Evolutionary conservation across 1,140 invertebrate species (phyloP).

Genomic region (Manduca sexta): DNA sequence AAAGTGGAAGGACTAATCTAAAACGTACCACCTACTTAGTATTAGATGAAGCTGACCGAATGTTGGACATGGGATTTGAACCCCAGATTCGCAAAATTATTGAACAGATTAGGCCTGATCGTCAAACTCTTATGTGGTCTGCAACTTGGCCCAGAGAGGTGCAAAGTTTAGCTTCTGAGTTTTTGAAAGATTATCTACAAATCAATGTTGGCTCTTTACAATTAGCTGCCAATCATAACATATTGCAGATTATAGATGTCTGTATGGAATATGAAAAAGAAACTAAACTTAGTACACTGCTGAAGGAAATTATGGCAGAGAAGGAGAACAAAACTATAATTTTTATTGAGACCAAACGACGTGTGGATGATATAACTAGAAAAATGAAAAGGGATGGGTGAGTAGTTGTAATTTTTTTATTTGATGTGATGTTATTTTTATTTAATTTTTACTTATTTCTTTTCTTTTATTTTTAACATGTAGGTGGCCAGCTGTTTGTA

Average conservation of each 20-base stretch:
- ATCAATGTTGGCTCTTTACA: conserved; percentile 92
- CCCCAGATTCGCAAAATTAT: conserved; percentile 98
- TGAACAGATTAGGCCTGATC: conserved; percentile 90
- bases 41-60: conserved; percentile 96
- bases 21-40: conserved; percentile 95
- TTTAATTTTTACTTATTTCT: not conserved
- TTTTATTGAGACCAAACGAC: conserved; percentile 93
- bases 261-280: conserved; percentile 89
- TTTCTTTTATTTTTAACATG: not conserved
- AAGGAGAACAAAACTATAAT: conserved; percentile 93
- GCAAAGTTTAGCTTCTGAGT: conserved; percentile 88
- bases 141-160: conserved; percentile 97
- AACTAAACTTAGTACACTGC: conserved; percentile 81
- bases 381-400: conserved; percentile 89
- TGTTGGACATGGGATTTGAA: conserved; percentile 99
- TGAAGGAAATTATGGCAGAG: conserved; percentile 89
- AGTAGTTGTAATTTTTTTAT: conserved; percentile 11
- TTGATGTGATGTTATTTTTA: not conserved
- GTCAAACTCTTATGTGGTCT: conserved; percentile 90
- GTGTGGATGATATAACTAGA: conserved; percentile 91
- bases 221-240: conserved; percentile 94
- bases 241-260: conserved; percentile 93
- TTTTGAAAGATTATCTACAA: conserved; percentile 89
- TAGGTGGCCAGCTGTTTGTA: conserved; percentile 84
- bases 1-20: conserved; percentile 92